These are phyloP conservation scores for Drosophila antonietae DNA, from an alignment of 2,888 invertebrate species.

Conservation along the genomic window DNA sequence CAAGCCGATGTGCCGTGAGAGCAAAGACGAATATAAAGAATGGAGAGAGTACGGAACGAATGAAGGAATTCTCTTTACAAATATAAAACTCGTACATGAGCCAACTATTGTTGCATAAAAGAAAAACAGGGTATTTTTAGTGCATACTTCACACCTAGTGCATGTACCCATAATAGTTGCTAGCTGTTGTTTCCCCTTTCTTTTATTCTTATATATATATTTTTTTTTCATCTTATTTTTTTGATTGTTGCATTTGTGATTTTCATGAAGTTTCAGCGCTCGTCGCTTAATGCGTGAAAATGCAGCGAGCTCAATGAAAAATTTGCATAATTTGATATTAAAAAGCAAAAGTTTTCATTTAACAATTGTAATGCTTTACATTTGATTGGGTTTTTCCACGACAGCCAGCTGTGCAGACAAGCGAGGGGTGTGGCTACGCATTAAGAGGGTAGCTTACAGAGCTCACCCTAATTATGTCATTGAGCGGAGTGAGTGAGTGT, in stretches of 20 bases:
- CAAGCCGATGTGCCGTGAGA: no score
- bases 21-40: no score
- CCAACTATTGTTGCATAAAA: no score
- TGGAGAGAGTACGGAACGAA: no score
- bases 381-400: slow-evolving; percentile 52
- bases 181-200: slow-evolving; percentile 14
- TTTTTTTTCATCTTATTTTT: background rate
- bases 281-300: slow-evolving; percentile 52
- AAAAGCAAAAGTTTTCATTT: slow-evolving; percentile 64
- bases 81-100: background rate
- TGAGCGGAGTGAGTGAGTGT: slow-evolving; percentile 39
- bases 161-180: background rate
- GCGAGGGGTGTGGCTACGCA: slow-evolving; percentile 62
- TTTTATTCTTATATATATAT: background rate
- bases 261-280: slow-evolving; percentile 39
- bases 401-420: slow-evolving; percentile 74
- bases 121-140: slow-evolving; percentile 19
- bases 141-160: background rate
- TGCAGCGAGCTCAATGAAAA: slow-evolving; percentile 43
- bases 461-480: slow-evolving; percentile 68
- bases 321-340: slow-evolving; percentile 76
- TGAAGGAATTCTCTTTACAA: no score
- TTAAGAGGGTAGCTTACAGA: slow-evolving; percentile 18
- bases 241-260: slow-evolving; percentile 38
- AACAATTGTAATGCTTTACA: slow-evolving; percentile 64